Percentiles rank a stretch among this genome's conserved stretches.
phyloP scores from a whole-genome alignment of 2,888 invertebrate species.

The Harpalus rubripes region DNA sequence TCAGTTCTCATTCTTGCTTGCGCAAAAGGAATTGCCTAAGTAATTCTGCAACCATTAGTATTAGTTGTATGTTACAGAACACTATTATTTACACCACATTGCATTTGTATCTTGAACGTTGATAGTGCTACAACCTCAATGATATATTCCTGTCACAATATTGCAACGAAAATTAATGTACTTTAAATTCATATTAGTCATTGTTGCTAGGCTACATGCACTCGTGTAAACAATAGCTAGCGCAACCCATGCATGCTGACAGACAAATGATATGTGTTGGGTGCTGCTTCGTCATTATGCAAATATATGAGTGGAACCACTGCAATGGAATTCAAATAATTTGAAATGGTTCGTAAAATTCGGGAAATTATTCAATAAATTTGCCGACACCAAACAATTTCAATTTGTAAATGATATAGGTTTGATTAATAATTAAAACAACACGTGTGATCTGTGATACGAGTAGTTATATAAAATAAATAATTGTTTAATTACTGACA shows the following conservation, averaged over 20 bases:
- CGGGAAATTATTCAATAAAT: background rate
- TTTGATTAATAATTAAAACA: slow-evolving; percentile 29
- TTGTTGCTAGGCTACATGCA: slow-evolving; percentile 19
- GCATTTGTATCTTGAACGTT: background rate
- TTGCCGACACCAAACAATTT: background rate
- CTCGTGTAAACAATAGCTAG: slow-evolving; percentile 36
- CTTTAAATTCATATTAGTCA: slow-evolving; percentile 57
- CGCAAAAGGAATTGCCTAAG: too few relatives aligned
- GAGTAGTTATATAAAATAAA: slow-evolving; percentile 9
- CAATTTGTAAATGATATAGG: background rate
- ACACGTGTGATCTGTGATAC: slow-evolving; percentile 16
- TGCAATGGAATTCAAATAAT: background rate
- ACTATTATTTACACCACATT: background rate
- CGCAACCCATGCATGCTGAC: background rate
- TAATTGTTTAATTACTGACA: slow-evolving; percentile 14
- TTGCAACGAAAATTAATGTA: slow-evolving; percentile 46
- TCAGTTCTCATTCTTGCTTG: too few relatives aligned
- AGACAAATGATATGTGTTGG: slow-evolving; percentile 47
- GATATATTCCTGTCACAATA: slow-evolving; percentile 33
- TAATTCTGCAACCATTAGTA: too few relatives aligned
- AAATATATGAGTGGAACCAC: background rate
- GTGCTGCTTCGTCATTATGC: background rate
- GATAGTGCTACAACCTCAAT: background rate
- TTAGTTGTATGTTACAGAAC: background rate
- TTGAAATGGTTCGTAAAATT: background rate